Conservation (phyloP, 2,113 vertebrate genomes). For the Carassius auratus region DNA sequence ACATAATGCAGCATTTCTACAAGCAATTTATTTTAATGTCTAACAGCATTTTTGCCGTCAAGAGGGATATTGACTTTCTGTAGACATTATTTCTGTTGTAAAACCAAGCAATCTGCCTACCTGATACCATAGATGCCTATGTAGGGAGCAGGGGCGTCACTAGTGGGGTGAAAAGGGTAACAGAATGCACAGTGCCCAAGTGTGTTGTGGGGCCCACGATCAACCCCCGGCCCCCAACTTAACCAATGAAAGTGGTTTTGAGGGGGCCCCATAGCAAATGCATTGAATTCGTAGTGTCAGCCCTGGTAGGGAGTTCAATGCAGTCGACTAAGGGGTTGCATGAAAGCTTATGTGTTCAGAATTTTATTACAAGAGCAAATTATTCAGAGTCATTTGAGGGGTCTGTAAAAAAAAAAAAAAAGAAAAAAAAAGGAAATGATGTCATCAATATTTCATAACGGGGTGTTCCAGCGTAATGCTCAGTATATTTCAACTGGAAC, state of each 20-base stretch:
- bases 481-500: not conserved
- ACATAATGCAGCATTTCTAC: not conserved
- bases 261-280: too few species aligned
- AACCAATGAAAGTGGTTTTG: too few species aligned
- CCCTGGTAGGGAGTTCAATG: not conserved
- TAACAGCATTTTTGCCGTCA: not conserved
- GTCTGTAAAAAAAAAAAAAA: not conserved
- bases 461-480: constrained; percentile 17
- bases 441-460: constrained; percentile 14
- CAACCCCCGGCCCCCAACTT: too few species aligned
- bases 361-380: not conserved
- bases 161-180: too few species aligned
- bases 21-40: constrained; percentile 5
- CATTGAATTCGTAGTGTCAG: too few species aligned
- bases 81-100: not conserved
- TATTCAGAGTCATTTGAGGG: not conserved
- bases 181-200: too few species aligned
- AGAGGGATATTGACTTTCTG: not conserved
- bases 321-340: not conserved
- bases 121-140: too few species aligned
- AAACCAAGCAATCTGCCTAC: not conserved
- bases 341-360: not conserved
- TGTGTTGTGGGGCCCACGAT: too few species aligned
- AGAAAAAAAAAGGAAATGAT: not conserved
- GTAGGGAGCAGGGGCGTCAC: too few species aligned